phyloP scores from a whole-genome alignment of 2,797 vertebrate genomes.

The Lepilemur septentrionalis region DNA sequence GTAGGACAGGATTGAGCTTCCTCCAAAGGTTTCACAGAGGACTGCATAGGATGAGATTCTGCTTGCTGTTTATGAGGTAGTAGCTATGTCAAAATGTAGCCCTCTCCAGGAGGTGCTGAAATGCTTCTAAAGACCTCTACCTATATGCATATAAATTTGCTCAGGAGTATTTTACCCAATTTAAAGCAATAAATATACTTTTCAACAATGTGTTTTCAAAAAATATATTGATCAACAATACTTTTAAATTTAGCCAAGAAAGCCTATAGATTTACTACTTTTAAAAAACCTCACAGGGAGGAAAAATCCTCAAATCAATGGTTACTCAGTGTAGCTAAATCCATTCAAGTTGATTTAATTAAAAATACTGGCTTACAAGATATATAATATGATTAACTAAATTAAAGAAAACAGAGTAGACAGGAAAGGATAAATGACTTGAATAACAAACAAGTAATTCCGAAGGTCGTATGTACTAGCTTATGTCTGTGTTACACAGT shows the following conservation, averaged over 20 bases:
- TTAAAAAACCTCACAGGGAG: background rate
- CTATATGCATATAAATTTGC: background rate
- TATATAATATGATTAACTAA: conserved; percentile 29
- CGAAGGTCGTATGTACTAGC: background rate
- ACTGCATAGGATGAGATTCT: background rate
- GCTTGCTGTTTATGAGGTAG: background rate
- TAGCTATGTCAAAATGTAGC: background rate
- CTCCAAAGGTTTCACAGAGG: background rate
- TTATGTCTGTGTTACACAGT: background rate
- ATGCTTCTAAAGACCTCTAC: background rate
- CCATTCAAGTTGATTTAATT: conserved; percentile 23
- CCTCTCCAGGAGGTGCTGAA: background rate
- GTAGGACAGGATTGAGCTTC: background rate
- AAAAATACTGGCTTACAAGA: conserved; percentile 32
- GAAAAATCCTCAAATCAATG: conserved; percentile 24
- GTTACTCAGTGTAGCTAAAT: background rate
- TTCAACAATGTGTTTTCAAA: background rate
- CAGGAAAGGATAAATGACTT: background rate
- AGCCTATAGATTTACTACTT: background rate
- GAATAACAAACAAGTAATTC: conserved; percentile 22
- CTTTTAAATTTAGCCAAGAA: background rate
- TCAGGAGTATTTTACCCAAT: background rate
- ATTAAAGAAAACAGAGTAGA: conserved; percentile 44
- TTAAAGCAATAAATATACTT: conserved; percentile 12
- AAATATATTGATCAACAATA: background rate